Conservation (phyloP, 1,140 invertebrate species). For the honey bee (Apis mellifera) region Amel_HAv3.1 CM009931.2:1995501-1996000, state of each 20-base stretch:
- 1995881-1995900: neutral
- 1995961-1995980: too few species aligned
- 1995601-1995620: neutral
- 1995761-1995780: neutral
- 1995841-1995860: neutral
- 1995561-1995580: neutral
- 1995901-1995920: too few species aligned
- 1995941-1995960: too few species aligned
- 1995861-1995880: neutral
- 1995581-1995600: neutral
- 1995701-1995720: neutral
- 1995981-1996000: too few species aligned
- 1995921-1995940: too few species aligned
- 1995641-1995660: neutral
- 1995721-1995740: neutral
- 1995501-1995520: conserved; percentile 63
- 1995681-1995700: neutral
- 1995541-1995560: neutral
- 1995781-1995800: neutral
- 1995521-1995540: conserved; percentile 64
- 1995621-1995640: neutral
- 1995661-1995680: neutral
- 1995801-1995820: neutral
- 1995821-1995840: neutral
- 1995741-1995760: neutral